Percentiles rank a stretch among this genome's conserved stretches.
Conservation (phyloP, 1,140 invertebrate genomes). For the Mercenaria mercenaria region DNA sequence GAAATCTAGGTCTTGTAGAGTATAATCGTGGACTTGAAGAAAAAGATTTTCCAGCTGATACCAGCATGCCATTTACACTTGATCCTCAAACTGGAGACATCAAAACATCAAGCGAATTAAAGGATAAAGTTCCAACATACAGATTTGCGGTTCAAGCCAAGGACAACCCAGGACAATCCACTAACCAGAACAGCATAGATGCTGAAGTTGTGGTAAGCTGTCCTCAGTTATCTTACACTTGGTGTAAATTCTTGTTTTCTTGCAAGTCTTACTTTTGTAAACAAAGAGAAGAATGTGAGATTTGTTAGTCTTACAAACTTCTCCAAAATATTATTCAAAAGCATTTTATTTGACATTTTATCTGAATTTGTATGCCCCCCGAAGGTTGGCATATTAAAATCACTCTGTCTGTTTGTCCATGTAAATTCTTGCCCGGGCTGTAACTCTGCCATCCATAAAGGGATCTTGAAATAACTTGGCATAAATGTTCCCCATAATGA, state of each 20-base stretch:
- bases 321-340: no score
- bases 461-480: no score
- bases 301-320: no score
- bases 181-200: slow-evolving; percentile 43
- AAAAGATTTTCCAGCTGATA: slow-evolving; percentile 24
- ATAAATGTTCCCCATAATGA: no score
- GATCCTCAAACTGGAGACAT: slow-evolving; percentile 1
- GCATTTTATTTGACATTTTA: no score
- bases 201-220: slow-evolving; percentile 62
- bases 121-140: not conserved
- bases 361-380: no score
- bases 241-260: not conserved
- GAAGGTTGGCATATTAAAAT: no score
- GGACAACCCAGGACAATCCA: slow-evolving; percentile 52
- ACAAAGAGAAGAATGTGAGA: no score
- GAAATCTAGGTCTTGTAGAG: slow-evolving; percentile 26
- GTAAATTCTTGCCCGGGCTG: no score
- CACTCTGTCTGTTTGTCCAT: no score
- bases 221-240: not conserved
- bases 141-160: slow-evolving; percentile 53
- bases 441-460: no score
- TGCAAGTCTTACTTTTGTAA: not conserved
- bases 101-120: not conserved
- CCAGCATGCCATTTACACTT: slow-evolving; percentile 26
- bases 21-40: slow-evolving; percentile 35